A percentile compares a stretch with the other conserved stretches of the same genome.
Evolutionary conservation across 2,113 vertebrate genomes (phyloP).

Genomic region (Suncus etruscus): DNA sequence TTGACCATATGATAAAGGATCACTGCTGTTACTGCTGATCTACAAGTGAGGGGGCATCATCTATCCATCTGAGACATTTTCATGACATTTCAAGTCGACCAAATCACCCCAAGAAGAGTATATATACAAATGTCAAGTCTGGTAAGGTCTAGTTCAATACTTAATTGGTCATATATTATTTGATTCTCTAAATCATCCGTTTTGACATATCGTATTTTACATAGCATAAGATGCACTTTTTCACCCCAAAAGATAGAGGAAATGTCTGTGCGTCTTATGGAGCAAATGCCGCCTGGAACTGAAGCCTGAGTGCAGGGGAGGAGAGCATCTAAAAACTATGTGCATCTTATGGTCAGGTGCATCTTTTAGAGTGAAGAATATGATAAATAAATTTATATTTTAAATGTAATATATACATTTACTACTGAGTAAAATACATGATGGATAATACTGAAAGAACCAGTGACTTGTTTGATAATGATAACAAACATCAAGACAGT

Average conservation of each 20-base stretch:
- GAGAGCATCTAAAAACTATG: too few relatives aligned
- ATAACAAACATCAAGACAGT: not conserved
- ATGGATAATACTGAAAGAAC: not conserved
- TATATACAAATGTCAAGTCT: not conserved
- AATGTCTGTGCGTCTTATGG: too few relatives aligned
- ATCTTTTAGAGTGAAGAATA: too few relatives aligned
- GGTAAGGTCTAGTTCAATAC: not conserved
- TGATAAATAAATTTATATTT: slow-evolving; percentile 18
- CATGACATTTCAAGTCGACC: not conserved
- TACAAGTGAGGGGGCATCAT: not conserved
- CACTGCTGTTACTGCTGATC: not conserved
- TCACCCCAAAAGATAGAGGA: too few relatives aligned
- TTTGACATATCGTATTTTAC: not conserved
- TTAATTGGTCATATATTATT: not conserved
- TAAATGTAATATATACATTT: not conserved
- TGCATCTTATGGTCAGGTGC: too few relatives aligned
- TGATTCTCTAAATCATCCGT: not conserved
- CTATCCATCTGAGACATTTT: not conserved
- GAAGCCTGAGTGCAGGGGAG: too few relatives aligned
- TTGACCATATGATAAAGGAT: slow-evolving; percentile 1
- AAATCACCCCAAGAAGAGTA: not conserved
- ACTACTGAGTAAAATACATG: too few relatives aligned
- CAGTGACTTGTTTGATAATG: not conserved
- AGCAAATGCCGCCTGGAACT: too few relatives aligned
- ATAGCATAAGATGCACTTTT: too few relatives aligned